These are phyloP conservation scores for Lutjanus argentimaculatus DNA, from an alignment of 2,797 vertebrate species.

Conservation along the genomic window DNA sequence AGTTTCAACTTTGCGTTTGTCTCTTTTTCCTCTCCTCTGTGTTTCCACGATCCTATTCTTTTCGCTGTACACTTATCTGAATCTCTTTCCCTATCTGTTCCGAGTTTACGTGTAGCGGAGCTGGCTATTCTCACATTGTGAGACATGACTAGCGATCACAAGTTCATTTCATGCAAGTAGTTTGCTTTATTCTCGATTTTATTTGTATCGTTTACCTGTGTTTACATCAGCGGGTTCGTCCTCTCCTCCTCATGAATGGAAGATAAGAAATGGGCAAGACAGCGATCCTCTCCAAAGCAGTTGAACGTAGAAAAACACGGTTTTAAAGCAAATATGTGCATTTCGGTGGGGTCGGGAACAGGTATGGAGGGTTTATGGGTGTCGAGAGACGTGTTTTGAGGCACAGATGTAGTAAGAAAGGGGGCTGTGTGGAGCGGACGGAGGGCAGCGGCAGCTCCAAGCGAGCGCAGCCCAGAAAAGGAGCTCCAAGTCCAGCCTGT, in stretches of 20 bases:
- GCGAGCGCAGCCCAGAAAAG: conserved; percentile 84
- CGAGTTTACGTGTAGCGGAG: conserved; percentile 72
- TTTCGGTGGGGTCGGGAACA: conserved; percentile 69
- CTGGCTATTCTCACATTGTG: conserved; percentile 71
- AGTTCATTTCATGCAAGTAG: conserved; percentile 84
- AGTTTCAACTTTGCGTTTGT: conserved; percentile 96
- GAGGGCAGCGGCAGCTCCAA: conserved; percentile 83
- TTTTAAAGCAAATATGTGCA: conserved; percentile 80
- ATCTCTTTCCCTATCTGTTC: conserved; percentile 63
- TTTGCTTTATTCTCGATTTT: conserved; percentile 78
- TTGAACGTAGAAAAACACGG: conserved; percentile 79
- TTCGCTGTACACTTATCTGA: conserved; percentile 77
- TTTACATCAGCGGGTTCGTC: conserved; percentile 88
- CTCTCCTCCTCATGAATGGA: conserved; percentile 86
- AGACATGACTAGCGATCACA: conserved; percentile 75
- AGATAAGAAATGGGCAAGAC: conserved; percentile 85
- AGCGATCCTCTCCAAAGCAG: conserved; percentile 84
- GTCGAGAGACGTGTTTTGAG: conserved; percentile 79
- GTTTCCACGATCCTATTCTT: conserved; percentile 83
- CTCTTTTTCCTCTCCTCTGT: conserved; percentile 83
- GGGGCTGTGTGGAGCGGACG: conserved; percentile 69
- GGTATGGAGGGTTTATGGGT: conserved; percentile 63
- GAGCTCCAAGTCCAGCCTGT: conserved; percentile 87
- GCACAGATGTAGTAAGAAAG: conserved; percentile 64
- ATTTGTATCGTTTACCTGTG: conserved; percentile 87